A percentile compares a stretch with the other conserved stretches of the same genome.
Conservation (phyloP, 2,888 invertebrate genomes). For the Stratiomys singularior region DNA sequence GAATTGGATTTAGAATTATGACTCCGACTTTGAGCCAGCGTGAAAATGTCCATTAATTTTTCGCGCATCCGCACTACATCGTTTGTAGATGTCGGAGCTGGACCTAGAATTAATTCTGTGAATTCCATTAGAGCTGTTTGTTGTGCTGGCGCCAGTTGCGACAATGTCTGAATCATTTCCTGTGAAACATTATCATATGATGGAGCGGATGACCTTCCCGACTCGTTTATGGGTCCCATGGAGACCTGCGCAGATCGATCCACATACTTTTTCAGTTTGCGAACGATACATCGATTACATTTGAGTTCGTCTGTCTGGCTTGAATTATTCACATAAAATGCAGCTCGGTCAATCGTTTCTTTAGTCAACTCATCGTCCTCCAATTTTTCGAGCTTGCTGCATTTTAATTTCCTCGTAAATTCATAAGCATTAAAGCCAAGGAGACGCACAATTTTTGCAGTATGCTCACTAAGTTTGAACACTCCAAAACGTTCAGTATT, state of each 20-base stretch:
- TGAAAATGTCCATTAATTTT: conserved; percentile 47
- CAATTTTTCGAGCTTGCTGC: background rate
- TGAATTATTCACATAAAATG: conserved; percentile 38
- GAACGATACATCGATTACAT: conserved; percentile 45
- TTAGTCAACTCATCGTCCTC: background rate
- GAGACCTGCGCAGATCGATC: conserved; percentile 38
- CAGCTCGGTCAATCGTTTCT: background rate
- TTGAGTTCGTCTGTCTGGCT: conserved; percentile 39
- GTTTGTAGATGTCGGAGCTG: conserved; percentile 29
- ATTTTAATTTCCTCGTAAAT: conserved; percentile 35
- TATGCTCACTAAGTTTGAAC: conserved; percentile 19
- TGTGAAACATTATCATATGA: conserved; percentile 31
- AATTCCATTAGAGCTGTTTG: conserved; percentile 49
- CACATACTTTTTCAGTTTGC: conserved; percentile 25
- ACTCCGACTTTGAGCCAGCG: conserved; percentile 31
- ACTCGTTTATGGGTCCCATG: background rate
- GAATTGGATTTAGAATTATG: background rate
- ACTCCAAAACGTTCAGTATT: conserved; percentile 45
- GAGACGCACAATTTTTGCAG: conserved; percentile 36
- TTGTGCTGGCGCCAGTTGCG: conserved; percentile 47
- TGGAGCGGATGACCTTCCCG: background rate
- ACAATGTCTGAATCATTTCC: conserved; percentile 23
- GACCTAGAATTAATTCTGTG: conserved; percentile 38
- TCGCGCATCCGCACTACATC: conserved; percentile 44
- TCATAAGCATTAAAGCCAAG: conserved; percentile 43